phyloP scores from a whole-genome alignment of 2,113 vertebrate species.

The Jaculus jaculus region DNA sequence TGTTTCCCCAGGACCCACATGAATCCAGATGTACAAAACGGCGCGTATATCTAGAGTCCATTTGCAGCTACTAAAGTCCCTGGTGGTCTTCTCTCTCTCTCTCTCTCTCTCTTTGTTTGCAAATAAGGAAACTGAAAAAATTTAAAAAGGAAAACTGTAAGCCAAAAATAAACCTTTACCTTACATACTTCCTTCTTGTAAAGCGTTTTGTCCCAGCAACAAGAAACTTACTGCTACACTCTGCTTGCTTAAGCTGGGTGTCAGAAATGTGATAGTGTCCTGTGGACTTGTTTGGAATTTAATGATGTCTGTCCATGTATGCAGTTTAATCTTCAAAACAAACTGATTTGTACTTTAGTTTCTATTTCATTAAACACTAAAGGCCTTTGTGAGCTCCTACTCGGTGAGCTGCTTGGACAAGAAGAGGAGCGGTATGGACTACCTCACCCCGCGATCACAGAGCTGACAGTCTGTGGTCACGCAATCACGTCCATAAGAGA shows the following conservation, averaged over 20 bases:
- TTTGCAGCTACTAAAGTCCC: no score
- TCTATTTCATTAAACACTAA: constrained; percentile 7
- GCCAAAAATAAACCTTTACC: no score
- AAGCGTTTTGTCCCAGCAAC: no score
- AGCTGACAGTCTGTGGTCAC: background rate
- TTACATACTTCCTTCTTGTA: no score
- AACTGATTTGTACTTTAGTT: background rate
- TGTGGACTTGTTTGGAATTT: background rate
- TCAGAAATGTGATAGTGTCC: background rate
- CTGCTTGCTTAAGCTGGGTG: background rate
- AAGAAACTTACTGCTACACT: no score
- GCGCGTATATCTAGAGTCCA: no score
- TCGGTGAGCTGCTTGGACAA: background rate
- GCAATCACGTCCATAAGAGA: background rate
- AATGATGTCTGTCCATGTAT: background rate
- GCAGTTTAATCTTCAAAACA: background rate
- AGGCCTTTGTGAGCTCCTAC: background rate
- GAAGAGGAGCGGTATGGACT: background rate
- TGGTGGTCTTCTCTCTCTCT: no score
- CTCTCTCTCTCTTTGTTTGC: no score
- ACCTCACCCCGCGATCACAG: background rate
- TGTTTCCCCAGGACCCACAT: no score
- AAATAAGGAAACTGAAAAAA: no score
- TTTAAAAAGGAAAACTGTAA: no score
- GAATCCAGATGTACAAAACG: no score